A percentile compares a stretch with the other conserved stretches of the same genome.
phyloP scores from a whole-genome alignment of 2,797 vertebrate genomes.

The Protonibea diacanthus region DNA sequence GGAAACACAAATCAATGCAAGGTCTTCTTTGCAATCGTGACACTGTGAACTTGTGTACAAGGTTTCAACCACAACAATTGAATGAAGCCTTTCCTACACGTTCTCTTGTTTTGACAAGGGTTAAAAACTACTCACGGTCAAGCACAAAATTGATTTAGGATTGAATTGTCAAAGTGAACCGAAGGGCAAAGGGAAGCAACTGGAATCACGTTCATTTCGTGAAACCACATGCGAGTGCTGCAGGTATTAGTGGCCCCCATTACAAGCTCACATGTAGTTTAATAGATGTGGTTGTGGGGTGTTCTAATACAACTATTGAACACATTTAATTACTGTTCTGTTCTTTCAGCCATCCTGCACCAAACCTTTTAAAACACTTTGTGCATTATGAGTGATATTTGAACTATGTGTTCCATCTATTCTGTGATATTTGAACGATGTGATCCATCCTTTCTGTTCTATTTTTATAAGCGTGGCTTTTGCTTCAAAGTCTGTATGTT shows the following conservation, averaged over 20 bases:
- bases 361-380: constrained; percentile 22
- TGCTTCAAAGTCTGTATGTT: neutral
- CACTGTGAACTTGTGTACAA: constrained; percentile 70
- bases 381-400: constrained; percentile 16
- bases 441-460: neutral
- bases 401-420: neutral
- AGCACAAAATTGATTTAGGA: constrained; percentile 70
- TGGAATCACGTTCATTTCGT: constrained; percentile 63
- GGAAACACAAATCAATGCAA: constrained; percentile 74
- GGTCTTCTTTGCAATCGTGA: constrained; percentile 56
- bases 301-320: constrained; percentile 21
- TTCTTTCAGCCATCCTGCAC: constrained; percentile 22
- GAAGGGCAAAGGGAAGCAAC: constrained; percentile 60
- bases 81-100: constrained; percentile 52
- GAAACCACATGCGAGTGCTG: constrained; percentile 36
- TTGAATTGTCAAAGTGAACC: constrained; percentile 69
- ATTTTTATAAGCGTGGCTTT: neutral
- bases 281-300: constrained; percentile 33
- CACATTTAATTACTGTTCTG: constrained; percentile 40
- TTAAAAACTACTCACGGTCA: constrained; percentile 56
- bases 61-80: constrained; percentile 71
- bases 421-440: constrained; percentile 13
- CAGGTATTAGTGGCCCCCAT: constrained; percentile 23
- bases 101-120: constrained; percentile 70
- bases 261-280: constrained; percentile 32